Evolutionary conservation across 2,888 invertebrate genomes (phyloP), one percentile per base, ranked within the genome.

Genomic region (Eurois occulta): DNA sequence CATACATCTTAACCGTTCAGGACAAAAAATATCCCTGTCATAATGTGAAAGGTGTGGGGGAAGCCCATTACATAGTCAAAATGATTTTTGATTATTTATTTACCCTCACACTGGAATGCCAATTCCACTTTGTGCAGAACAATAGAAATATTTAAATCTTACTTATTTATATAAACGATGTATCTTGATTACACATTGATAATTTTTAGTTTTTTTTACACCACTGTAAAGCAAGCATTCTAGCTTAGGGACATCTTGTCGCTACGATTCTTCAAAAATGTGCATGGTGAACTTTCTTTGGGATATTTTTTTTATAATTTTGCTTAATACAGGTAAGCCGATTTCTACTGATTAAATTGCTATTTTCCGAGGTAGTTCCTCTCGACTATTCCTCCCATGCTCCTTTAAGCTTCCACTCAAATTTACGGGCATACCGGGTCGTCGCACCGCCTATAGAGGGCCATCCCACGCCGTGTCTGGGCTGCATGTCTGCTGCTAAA

Each of bases 401-500:
- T 70, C 58, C 58, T 66, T 35, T 78, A 66, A 76, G 85, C 67
- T 71, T 70, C 10, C 64, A 68, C 68, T 72, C 60, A 73, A 83
- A 86, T 84, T 84, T 73, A 84, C 86, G 86, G 65, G 70, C 70
- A 43, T 77, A 68, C 35, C 52, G 86, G 84, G 84, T 84, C 84
- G 84, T 84, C 78, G 84, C 35, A 78, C 86, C 70, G 86, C 83
- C 84, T 78, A 68, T 65, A 70, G n/a, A 72, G 69, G 72, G 43
- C 74, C 83, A 68, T 71, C 84, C 84, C 84, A 84, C 84, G 84
- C 84, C 32, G 41, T 78, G 84, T 84, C 84, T 84, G 84, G 86
- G 66, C n/a, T 83, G 67, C 83, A 70, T 32, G 84, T 84, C 84
- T 84, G 83, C 79, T 78, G 65, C 35, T 78, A 74, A 82, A 67